These are phyloP conservation scores for Branchipolynoe longqiensis DNA, from an alignment of 2,888 invertebrate species.

Conservation along the genomic window DNA sequence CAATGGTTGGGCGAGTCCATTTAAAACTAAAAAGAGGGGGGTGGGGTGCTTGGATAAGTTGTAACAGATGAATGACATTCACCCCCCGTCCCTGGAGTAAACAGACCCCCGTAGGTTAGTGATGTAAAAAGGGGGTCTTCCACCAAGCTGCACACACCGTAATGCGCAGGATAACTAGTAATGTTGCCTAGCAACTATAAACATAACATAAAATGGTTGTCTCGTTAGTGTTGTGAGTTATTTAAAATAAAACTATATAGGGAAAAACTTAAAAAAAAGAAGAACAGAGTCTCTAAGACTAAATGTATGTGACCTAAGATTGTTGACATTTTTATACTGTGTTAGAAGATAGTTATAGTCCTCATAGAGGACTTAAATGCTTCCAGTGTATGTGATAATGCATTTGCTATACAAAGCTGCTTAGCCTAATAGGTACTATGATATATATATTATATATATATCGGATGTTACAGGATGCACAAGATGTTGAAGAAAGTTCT, in stretches of 20 bases:
- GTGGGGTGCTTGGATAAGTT: too few relatives aligned
- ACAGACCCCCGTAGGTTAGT: too few relatives aligned
- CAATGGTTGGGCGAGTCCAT: too few relatives aligned
- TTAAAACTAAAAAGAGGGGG: too few relatives aligned
- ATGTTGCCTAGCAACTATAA: constrained; percentile 49
- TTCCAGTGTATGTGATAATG: constrained; percentile 47
- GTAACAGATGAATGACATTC: too few relatives aligned
- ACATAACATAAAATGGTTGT: not conserved
- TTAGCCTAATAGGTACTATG: constrained; percentile 23
- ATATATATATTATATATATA: constrained; percentile 9
- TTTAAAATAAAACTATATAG: too few relatives aligned
- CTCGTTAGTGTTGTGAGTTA: constrained; percentile 28
- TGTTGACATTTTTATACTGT: constrained; percentile 41
- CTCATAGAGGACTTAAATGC: constrained; percentile 42
- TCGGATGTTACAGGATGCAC: not conserved
- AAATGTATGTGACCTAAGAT: constrained; percentile 22
- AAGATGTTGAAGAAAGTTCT: constrained; percentile 7
- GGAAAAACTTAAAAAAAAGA: too few relatives aligned
- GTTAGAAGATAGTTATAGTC: constrained; percentile 20
- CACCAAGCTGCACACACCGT: too few relatives aligned
- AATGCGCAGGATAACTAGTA: too few relatives aligned
- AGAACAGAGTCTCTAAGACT: constrained; percentile 6
- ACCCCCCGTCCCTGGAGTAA: too few relatives aligned
- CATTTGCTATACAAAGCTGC: constrained; percentile 41
- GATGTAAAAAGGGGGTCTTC: too few relatives aligned